Base-by-base conservation (phyloP, 2,888 invertebrate species). In the Patella depressa region DNA sequence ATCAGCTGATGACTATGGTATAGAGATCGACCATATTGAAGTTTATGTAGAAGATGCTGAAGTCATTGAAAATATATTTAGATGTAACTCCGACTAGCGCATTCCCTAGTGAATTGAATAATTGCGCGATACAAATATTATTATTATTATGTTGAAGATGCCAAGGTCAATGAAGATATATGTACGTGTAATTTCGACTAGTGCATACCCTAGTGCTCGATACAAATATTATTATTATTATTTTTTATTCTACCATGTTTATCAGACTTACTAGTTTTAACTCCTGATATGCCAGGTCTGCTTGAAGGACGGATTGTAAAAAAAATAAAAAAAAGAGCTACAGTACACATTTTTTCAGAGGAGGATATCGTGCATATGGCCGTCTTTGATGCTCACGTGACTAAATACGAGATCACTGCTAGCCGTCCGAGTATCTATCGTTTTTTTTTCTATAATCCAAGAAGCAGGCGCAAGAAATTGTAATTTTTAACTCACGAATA, bases 351-450 rank as follows among this genome's bases (percentile, higher is more conserved):
- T n/a, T 87, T 85, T 72, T 83, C 85, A 15, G 86, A 87, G 72
- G 84, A 85, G 12, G 85, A 87, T 74, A 87, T 86, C 74, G 80
- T 87, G 11, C 11, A 86, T 71, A 79, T 87, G 11, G 85, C 87
- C 2, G 74, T 87, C n/a, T 86, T 83, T 71, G 81, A 83, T 65
- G 78, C 75, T 0, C 74, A 73, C 17, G 73, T 81, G 7, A 72
- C 71, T 17, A 82, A 81, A 59, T 85, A 82, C 74, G 77, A 78
- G 9, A 76, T 86, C 7, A 83, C 83, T n/a, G 87, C 87, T 11
- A 81, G 79, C 54, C 76, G 82, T 57, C 86, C 86, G 7, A 81
- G 5, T 45, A 45, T 45, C 34, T 3, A 45, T 5, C 34, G 4
- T 45, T 45, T 45, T 45, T 45, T 4, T 45, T 1, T 24, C 24